These are phyloP conservation scores for Microhierax caerulescens DNA, from an alignment of 2,797 vertebrate species.

Conservation along the genomic window DNA sequence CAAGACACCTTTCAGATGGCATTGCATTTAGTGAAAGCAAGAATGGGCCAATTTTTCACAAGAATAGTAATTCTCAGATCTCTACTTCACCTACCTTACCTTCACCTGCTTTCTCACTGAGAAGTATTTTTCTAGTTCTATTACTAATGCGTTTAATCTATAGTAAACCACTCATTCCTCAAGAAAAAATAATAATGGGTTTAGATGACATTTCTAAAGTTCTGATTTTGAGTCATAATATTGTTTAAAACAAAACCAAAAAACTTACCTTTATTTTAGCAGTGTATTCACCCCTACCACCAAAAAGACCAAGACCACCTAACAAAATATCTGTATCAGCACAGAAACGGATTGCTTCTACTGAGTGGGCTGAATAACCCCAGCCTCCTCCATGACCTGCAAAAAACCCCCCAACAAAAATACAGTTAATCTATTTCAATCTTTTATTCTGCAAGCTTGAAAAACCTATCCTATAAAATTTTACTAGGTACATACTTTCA, in stretches of 20 bases:
- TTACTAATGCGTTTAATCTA: not conserved
- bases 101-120: not conserved
- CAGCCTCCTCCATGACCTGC: constrained; percentile 97
- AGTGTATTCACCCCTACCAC: constrained; percentile 96
- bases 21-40: not conserved
- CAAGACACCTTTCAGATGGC: not conserved
- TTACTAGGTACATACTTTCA: constrained; percentile 86
- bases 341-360: constrained; percentile 98
- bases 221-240: not conserved
- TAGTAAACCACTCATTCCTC: not conserved
- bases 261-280: constrained; percentile 95
- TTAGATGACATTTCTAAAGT: not conserved
- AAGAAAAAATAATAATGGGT: not conserved
- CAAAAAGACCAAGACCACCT: constrained; percentile 95
- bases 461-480: not conserved
- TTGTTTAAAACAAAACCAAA: not conserved
- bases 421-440: not conserved
- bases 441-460: not conserved
- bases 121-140: not conserved
- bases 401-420: not conserved
- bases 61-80: not conserved
- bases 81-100: not conserved
- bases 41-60: not conserved
- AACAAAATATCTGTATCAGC: constrained; percentile 95
- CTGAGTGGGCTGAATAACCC: constrained; percentile 99